A percentile compares a stretch with the other conserved stretches of the same genome.
Conservation (phyloP, 2,888 invertebrate species). For the Erpobdella octoculata region DNA sequence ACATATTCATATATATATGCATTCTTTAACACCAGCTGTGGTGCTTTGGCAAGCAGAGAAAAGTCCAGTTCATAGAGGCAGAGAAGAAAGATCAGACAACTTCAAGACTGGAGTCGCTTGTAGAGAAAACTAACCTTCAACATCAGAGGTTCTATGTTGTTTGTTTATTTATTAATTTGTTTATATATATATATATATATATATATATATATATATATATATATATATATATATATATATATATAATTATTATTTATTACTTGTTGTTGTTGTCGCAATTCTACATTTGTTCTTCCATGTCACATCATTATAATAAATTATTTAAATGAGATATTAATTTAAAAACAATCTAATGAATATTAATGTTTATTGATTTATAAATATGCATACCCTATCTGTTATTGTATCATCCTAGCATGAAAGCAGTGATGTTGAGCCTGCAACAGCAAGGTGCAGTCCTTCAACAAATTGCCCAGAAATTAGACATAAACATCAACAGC, state of each 20-base stretch:
- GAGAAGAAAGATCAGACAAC: slow-evolving; percentile 35
- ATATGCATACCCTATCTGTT: too few relatives aligned
- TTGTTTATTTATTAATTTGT: too few relatives aligned
- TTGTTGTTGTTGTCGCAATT: too few relatives aligned
- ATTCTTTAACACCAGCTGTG: slow-evolving; percentile 34
- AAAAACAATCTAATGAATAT: neutral
- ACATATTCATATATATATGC: neutral
- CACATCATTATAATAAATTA: too few relatives aligned
- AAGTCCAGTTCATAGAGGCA: slow-evolving; percentile 37
- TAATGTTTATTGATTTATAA: too few relatives aligned
- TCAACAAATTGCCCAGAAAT: slow-evolving; percentile 34
- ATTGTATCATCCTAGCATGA: slow-evolving; percentile 33
- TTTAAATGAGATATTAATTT: too few relatives aligned
- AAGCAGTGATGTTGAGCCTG: slow-evolving; percentile 27
- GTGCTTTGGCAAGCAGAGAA: slow-evolving; percentile 32
- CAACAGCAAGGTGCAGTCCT: slow-evolving; percentile 35
- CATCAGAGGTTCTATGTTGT: slow-evolving; percentile 37
- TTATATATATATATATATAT: too few relatives aligned
- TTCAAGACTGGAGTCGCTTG: slow-evolving; percentile 31
- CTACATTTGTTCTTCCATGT: too few relatives aligned
- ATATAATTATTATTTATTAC: too few relatives aligned
- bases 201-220: too few relatives aligned
- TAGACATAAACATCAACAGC: slow-evolving; percentile 26
- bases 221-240: too few relatives aligned
- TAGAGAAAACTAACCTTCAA: slow-evolving; percentile 32